Conservation (phyloP, 2,797 vertebrate species). For the Lithobates pipiens region DNA sequence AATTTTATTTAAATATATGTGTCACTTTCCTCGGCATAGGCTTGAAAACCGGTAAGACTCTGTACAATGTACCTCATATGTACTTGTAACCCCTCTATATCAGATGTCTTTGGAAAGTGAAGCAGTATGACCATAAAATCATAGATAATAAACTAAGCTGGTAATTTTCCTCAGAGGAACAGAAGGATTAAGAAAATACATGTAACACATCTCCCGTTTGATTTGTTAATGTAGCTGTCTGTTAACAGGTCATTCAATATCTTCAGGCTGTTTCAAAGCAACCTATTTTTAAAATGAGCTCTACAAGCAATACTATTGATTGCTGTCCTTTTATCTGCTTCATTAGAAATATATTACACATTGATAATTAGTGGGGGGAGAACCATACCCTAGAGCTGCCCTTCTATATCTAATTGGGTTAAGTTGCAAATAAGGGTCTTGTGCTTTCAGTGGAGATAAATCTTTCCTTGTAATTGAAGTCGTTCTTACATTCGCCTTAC, state of each 20-base stretch:
- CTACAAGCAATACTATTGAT: constrained; percentile 37
- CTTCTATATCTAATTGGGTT: constrained; percentile 38
- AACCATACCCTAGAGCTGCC: constrained; percentile 5
- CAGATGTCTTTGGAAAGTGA: background rate
- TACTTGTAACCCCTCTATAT: background rate
- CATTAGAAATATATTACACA: constrained; percentile 37
- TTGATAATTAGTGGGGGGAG: constrained; percentile 35
- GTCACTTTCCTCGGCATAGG: too few species aligned
- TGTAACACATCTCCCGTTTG: background rate
- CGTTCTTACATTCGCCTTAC: background rate
- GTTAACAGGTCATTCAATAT: background rate
- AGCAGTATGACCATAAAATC: background rate
- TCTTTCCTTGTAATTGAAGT: constrained; percentile 9
- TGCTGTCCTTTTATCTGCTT: constrained; percentile 23
- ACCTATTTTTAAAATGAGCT: background rate
- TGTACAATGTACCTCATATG: background rate
- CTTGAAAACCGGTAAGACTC: background rate
- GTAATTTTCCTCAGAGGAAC: background rate
- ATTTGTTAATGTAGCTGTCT: background rate
- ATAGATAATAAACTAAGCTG: constrained; percentile 4
- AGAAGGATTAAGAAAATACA: background rate
- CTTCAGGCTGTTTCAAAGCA: background rate
- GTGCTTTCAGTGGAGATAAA: background rate
- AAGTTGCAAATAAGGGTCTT: constrained; percentile 35
- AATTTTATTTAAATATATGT: too few species aligned